phyloP scores from a whole-genome alignment of 1,140 invertebrate species.

The Drosophila kikkawai region DNA sequence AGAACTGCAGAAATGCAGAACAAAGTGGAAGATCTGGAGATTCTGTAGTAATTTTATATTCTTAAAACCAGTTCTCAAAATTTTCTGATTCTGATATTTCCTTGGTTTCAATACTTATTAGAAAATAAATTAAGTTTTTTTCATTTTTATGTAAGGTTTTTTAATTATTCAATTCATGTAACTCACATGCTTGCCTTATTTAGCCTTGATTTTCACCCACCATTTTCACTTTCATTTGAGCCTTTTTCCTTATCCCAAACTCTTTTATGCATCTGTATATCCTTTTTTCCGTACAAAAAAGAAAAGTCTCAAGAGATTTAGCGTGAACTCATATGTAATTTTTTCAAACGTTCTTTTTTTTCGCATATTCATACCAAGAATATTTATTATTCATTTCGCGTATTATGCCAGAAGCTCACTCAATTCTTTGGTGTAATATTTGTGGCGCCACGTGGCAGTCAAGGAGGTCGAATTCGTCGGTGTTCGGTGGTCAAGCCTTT shows the following conservation, averaged over 20 bases:
- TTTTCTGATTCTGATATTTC: too few relatives aligned
- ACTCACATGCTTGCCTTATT: not conserved
- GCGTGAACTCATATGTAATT: conserved; percentile 24
- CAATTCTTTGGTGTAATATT: conserved; percentile 30
- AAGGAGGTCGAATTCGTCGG: not conserved
- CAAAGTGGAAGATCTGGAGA: not conserved
- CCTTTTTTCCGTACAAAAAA: not conserved
- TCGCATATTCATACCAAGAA: conserved; percentile 58
- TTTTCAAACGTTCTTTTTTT: conserved; percentile 6
- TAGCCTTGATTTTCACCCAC: not conserved
- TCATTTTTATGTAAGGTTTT: too few relatives aligned
- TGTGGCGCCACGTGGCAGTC: not conserved
- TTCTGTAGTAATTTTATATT: not conserved
- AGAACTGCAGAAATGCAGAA: not conserved
- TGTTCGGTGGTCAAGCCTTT: conserved; percentile 26
- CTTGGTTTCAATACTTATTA: too few relatives aligned
- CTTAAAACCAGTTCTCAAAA: too few relatives aligned
- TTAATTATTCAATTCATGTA: not conserved
- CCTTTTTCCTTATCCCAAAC: not conserved
- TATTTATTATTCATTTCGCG: conserved; percentile 40
- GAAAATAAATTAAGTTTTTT: too few relatives aligned
- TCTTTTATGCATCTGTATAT: not conserved
- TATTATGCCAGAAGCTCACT: conserved; percentile 42
- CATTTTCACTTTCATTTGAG: not conserved
- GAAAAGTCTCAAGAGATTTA: not conserved